Base-by-base conservation (phyloP, 2,888 invertebrate genomes). In the Deilephila porcellus region DNA sequence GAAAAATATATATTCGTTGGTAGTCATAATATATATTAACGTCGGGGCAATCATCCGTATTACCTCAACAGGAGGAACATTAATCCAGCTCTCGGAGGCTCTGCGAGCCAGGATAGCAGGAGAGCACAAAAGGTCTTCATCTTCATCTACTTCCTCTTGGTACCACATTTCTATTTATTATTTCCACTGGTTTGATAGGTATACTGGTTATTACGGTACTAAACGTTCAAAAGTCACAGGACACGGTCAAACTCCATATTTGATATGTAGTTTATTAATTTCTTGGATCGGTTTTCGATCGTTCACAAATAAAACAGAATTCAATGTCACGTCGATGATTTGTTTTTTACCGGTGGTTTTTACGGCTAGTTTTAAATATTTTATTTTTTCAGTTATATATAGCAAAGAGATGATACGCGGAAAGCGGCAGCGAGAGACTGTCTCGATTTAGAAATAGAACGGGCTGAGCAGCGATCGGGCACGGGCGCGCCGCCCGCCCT, bases 51-150 rank as follows among this genome's bases (percentile, higher is more conserved):
- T 74, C 72, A 71, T 73, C 75, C 72, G 64, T 80, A 80, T 83
- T 96, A 98, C 98, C 98, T 98, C 98, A 76, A 97, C 96, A 71
- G 98, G 98, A 89, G 98, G 98, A 80, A 97, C 97, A 85, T 97
- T 97, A 83, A 98, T 98, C 98, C 98, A 98, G 90, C 98, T 98
- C 90, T 98, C 98, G 29, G 97, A 97, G 71, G 98, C 98, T 80
- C 98, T 95, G 79, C 98, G 95, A 76, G 98, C 98, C 93, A 98
- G 96, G 78, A 98, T 95, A 76, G 98, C 98, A 79, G 98, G 98
- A 84, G 98, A 98, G 94, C 97, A 98, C 96, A 97, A 95, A 82
- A 98, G 95, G 83, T 97, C 97, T 89, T 97, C 98, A 84, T 98
- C 98, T 87, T 98, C 98, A 82, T 97, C 97, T 81, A 97, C 97